Percentiles rank a stretch among this genome's conserved stretches.
Evolutionary conservation across 2,888 invertebrate genomes (phyloP).

Genomic region (Trachelus iudaicus): DNA sequence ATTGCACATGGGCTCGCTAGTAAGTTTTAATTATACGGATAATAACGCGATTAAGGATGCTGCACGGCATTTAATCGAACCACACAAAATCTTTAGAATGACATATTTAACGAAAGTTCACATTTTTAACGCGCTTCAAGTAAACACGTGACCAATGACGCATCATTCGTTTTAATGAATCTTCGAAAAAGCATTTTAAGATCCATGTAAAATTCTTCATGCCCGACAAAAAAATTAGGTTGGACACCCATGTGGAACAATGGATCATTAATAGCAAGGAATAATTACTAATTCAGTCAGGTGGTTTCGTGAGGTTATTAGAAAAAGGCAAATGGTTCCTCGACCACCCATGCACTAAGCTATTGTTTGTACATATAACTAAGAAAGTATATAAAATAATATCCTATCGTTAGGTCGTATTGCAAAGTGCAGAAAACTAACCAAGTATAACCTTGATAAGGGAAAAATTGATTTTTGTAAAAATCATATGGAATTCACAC

Average conservation of each 20-base stretch:
- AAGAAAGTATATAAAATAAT: background rate
- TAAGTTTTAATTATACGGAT: background rate
- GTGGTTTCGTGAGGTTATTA: background rate
- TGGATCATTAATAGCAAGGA: constrained; percentile 1
- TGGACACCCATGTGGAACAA: constrained; percentile 1
- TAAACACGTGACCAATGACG: background rate
- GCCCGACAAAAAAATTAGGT: background rate
- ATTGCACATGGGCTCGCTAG: background rate
- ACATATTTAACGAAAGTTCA: background rate
- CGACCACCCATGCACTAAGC: background rate
- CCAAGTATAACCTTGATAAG: background rate
- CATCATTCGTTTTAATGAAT: background rate
- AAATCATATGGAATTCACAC: background rate
- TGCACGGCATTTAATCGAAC: background rate
- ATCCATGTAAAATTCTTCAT: background rate
- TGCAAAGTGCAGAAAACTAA: background rate
- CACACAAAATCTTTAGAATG: background rate
- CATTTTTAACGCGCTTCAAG: background rate
- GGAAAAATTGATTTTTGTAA: background rate
- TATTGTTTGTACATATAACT: background rate
- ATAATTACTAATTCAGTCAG: background rate
- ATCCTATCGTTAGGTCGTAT: background rate
- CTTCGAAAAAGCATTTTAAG: background rate
- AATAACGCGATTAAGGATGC: background rate
- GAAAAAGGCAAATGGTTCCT: background rate